phyloP scores from a whole-genome alignment of 2,888 invertebrate genomes.

The Elaeidobius kamerunicus region DNA sequence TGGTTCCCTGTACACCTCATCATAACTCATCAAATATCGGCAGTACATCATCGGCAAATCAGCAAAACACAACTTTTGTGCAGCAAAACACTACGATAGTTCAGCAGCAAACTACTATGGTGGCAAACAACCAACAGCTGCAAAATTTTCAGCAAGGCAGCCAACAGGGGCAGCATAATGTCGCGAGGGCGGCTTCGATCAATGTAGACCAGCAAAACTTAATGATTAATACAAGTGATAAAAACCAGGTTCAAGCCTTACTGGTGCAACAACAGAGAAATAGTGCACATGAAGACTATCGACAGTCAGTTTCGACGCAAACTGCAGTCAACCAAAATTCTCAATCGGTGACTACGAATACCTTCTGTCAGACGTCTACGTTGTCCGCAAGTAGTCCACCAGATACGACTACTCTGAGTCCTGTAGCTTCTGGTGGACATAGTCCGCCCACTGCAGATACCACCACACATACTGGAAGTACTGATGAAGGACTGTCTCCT shows the following conservation, averaged over 20 bases:
- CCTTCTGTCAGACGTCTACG: constrained; percentile 50
- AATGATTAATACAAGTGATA: constrained; percentile 50
- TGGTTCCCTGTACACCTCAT: constrained; percentile 64
- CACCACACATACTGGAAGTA: constrained; percentile 49
- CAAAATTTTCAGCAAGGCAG: constrained; percentile 42
- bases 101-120: constrained; percentile 76
- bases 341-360: constrained; percentile 49
- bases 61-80: constrained; percentile 69
- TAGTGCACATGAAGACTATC: constrained; percentile 42
- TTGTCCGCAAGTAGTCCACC: constrained; percentile 64
- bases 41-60: constrained; percentile 53
- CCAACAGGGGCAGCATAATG: constrained; percentile 24
- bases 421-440: constrained; percentile 58
- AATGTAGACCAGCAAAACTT: constrained; percentile 61
- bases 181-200: constrained; percentile 43
- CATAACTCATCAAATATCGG: constrained; percentile 57
- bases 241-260: constrained; percentile 42
- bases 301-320: constrained; percentile 74
- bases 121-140: constrained; percentile 63
- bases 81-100: constrained; percentile 85
- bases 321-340: constrained; percentile 59
- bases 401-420: constrained; percentile 83
- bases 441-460: constrained; percentile 49
- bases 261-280: constrained; percentile 39
- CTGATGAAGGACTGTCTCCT: constrained; percentile 49